Percentiles rank a stretch among this genome's conserved stretches.
These are phyloP conservation scores for Malachius bipustulatus DNA, from an alignment of 2,888 invertebrate genomes.

Conservation along the genomic window DNA sequence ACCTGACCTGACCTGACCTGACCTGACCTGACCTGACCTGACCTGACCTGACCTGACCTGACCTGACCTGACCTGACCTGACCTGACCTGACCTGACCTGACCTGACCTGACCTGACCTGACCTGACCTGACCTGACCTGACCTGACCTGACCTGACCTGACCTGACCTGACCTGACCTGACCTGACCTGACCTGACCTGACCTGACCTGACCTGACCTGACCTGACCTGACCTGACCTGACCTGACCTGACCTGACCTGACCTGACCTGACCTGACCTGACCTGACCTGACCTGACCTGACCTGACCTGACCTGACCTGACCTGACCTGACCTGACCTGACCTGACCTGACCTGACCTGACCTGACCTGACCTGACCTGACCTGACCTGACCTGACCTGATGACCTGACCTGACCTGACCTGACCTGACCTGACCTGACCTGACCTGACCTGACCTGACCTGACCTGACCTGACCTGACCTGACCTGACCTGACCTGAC, in stretches of 20 bases:
- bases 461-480: slow-evolving; percentile 9
- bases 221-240: slow-evolving; percentile 15
- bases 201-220: slow-evolving; percentile 15
- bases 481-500: slow-evolving; percentile 9
- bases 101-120: slow-evolving; percentile 15
- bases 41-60: slow-evolving; percentile 15
- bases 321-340: slow-evolving; percentile 17
- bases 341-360: slow-evolving; percentile 18
- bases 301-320: slow-evolving; percentile 15
- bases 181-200: slow-evolving; percentile 18
- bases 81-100: slow-evolving; percentile 16
- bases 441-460: slow-evolving; percentile 10
- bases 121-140: slow-evolving; percentile 17
- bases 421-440: slow-evolving; percentile 10
- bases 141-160: slow-evolving; percentile 18
- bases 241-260: slow-evolving; percentile 15
- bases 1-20: slow-evolving; percentile 17
- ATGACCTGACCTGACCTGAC: too few species aligned
- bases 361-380: slow-evolving; percentile 18
- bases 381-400: slow-evolving; percentile 13
- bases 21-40: slow-evolving; percentile 15
- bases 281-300: slow-evolving; percentile 15
- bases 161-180: slow-evolving; percentile 18
- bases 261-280: slow-evolving; percentile 15
- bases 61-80: slow-evolving; percentile 17